These are phyloP conservation scores for Cricetomys ansorgei DNA, from an alignment of 2,113 vertebrate genomes.

Conservation along the genomic window DNA sequence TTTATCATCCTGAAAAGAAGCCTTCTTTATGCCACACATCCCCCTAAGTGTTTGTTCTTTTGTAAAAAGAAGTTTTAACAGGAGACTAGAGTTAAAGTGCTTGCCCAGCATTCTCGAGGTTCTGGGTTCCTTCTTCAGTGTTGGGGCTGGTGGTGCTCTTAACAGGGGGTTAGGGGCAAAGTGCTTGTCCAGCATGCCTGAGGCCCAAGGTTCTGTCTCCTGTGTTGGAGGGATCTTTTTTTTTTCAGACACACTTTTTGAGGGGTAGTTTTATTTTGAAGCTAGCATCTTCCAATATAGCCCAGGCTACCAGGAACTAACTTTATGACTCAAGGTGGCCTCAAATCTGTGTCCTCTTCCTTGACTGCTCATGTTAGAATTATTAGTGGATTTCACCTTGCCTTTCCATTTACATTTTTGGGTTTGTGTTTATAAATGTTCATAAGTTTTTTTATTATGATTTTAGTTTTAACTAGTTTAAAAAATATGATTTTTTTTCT, in stretches of 20 bases:
- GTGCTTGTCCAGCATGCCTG: neutral
- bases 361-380: neutral
- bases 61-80: neutral
- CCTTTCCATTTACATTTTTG: neutral
- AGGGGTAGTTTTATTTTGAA: neutral
- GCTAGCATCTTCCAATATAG: neutral
- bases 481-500: conserved; percentile 42
- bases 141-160: no score
- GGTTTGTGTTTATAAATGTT: neutral
- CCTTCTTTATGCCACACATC: neutral
- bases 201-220: neutral
- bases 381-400: no score
- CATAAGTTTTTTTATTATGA: neutral
- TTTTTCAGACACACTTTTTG: neutral
- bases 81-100: neutral
- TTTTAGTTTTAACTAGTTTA: conserved; percentile 20
- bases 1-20: neutral
- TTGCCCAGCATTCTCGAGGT: neutral
- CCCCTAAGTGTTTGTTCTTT: conserved; percentile 4
- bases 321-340: neutral
- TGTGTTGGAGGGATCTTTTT: neutral
- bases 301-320: neutral
- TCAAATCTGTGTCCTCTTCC: neutral
- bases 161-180: neutral
- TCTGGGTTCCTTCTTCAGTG: neutral